A percentile compares a stretch with the other conserved stretches of the same genome.
Conservation (phyloP, 1,140 invertebrate species). For the Sipha flava region DNA sequence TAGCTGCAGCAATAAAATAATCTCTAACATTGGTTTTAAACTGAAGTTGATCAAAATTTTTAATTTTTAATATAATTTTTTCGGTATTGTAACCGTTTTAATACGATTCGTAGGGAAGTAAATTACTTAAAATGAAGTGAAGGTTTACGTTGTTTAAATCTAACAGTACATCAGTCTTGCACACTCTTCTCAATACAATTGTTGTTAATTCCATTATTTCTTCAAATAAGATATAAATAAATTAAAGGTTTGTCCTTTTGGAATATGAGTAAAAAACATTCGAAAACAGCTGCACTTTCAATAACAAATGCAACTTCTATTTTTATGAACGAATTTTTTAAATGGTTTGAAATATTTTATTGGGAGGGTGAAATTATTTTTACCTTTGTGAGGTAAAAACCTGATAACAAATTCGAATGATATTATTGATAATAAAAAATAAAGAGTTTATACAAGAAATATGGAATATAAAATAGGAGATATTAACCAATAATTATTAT, state of each 20-base stretch:
- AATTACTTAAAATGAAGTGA: background rate
- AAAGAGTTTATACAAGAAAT: no score
- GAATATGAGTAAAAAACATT: background rate
- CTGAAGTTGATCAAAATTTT: background rate
- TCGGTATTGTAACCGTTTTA: background rate
- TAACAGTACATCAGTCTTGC: background rate
- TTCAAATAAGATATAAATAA: background rate
- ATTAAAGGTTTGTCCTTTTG: background rate
- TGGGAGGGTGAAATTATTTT: no score
- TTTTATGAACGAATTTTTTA: background rate
- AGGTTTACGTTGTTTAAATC: background rate
- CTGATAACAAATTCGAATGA: no score
- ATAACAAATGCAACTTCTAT: background rate
- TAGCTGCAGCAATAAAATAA: background rate
- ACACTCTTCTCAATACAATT: background rate
- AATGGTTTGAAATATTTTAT: background rate
- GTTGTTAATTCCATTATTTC: background rate
- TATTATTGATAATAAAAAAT: no score
- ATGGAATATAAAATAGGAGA: no score
- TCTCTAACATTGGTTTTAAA: background rate
- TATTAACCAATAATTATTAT: no score
- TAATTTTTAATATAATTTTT: background rate
- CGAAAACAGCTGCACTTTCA: background rate
- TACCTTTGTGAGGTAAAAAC: no score
- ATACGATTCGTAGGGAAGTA: background rate